These are phyloP conservation scores for Fregetta grallaria DNA, from an alignment of 2,113 vertebrate species.

Conservation along the genomic window DNA sequence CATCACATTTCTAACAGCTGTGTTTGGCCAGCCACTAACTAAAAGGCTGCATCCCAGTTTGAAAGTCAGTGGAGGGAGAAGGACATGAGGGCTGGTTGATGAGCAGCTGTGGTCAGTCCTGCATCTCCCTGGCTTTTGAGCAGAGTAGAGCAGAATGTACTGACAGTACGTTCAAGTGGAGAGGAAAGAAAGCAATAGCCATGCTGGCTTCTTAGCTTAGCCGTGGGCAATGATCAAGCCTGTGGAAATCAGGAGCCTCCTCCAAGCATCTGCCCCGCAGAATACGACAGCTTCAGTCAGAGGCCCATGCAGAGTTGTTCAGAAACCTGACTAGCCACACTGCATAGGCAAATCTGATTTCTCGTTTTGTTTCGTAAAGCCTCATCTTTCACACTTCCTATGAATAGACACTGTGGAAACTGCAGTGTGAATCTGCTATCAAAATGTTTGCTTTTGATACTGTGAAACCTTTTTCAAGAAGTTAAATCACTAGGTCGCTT, in stretches of 20 bases:
- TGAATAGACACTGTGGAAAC: neutral
- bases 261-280: neutral
- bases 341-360: neutral
- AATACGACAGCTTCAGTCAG: neutral
- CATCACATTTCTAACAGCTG: slow-evolving; percentile 23
- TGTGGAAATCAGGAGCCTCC: neutral
- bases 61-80: neutral
- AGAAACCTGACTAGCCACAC: neutral
- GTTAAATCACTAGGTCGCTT: neutral
- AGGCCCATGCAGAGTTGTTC: neutral
- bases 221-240: neutral
- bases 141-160: neutral
- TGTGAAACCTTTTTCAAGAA: neutral
- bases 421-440: neutral
- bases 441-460: neutral
- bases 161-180: neutral
- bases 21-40: slow-evolving; percentile 8
- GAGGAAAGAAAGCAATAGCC: neutral
- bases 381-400: neutral
- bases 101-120: neutral
- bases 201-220: neutral
- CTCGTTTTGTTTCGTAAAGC: neutral
- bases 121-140: neutral
- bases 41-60: neutral
- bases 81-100: neutral